phyloP scores from a whole-genome alignment of 1,140 invertebrate species.

The Dreissena rostriformis region DNA sequence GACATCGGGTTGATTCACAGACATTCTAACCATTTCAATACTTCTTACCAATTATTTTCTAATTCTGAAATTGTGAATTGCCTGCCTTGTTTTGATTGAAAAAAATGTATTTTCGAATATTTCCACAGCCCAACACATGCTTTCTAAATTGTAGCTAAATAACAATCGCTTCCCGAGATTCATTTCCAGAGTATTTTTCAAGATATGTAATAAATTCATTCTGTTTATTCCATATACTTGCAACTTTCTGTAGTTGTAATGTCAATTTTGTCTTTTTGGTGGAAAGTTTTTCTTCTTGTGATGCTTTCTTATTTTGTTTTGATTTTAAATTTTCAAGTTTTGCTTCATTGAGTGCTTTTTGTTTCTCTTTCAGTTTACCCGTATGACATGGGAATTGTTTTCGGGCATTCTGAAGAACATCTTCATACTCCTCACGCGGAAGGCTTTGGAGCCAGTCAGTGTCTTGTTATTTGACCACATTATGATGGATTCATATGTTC shows the following conservation, averaged over 20 bases:
- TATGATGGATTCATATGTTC: slow-evolving; percentile 14
- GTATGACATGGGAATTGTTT: neutral
- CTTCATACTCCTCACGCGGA: neutral
- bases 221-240: neutral
- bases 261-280: slow-evolving; percentile 9
- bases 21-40: too few relatives aligned
- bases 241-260: neutral
- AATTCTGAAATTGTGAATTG: too few relatives aligned
- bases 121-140: neutral
- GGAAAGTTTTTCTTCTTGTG: slow-evolving; percentile 14
- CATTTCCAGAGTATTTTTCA: neutral
- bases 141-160: neutral
- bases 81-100: too few relatives aligned
- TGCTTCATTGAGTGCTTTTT: neutral
- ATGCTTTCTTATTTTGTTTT: slow-evolving; percentile 13
- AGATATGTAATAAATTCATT: neutral
- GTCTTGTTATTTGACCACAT: slow-evolving; percentile 30
- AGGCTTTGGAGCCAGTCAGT: neutral
- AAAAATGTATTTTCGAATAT: too few relatives aligned
- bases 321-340: slow-evolving; percentile 37
- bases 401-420: slow-evolving; percentile 3
- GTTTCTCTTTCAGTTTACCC: neutral
- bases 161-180: neutral
- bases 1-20: too few relatives aligned
- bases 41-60: too few relatives aligned